Base-by-base conservation (phyloP, 2,797 vertebrate genomes). In the Danio aesculapii region DNA sequence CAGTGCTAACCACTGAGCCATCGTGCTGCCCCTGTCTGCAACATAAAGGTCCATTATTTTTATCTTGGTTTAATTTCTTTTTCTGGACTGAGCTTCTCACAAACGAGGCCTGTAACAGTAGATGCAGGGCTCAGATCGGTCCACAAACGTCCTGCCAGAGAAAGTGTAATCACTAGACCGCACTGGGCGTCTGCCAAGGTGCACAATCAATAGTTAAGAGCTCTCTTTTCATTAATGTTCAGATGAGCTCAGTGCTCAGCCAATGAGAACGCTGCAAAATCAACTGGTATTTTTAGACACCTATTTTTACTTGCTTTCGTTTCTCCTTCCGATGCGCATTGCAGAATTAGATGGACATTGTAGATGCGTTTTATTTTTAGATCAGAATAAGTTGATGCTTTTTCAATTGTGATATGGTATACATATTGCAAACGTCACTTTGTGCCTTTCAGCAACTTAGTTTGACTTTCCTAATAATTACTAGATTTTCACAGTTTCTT, bases 181-280 rank as follows among this genome's bases (percentile, higher is more conserved):
- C 88, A 85, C 69, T 86, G 90, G 90, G 88, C 79, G 11, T 75
- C 88, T 83, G 90, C 93, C 94, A 91, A 90, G 82, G 63, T 87
- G 85, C 86, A 86, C 84, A 88, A 93, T 94, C 92, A 89, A 93
- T 94, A 92, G 83, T 53, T 61, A 75, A 47, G 55, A 62, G 59
- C 84, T 90, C 91, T 93, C 88, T 94, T 90, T 94, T 93, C 92
- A 93, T 93, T 92, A 93, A 91, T 90, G 88, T 92, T 92, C 92
- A 91, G 88, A 91, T 91, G 90, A 92, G 90, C 89, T 90, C 86
- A 87, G 87, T 90, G 92, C 91, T 88, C 89, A 86, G 88, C 78
- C 87, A 87, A 89, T 83, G 87, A 91, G 92, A 93, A 92, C 90
- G 89, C 91, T 90, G 90, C 47, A 84, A 57, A 72, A 41, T 55